A percentile compares a stretch with the other conserved stretches of the same genome.
These are phyloP conservation scores for Lycocerus yunnanus DNA, from an alignment of 2,888 invertebrate genomes.

Conservation along the genomic window DNA sequence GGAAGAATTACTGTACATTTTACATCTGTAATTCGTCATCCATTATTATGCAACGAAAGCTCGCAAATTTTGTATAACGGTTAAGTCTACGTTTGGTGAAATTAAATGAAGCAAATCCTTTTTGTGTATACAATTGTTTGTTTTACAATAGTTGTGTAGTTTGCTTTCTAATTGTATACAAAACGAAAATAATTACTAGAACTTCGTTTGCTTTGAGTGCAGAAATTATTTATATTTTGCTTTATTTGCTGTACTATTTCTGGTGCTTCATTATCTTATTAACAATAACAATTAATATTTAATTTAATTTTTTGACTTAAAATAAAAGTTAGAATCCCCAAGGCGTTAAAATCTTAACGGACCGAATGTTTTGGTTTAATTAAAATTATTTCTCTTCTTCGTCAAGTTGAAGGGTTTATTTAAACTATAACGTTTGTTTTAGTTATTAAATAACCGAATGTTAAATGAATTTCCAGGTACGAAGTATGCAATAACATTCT, in stretches of 20 bases:
- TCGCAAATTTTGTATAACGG: not conserved
- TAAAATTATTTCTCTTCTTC: constrained; percentile 5
- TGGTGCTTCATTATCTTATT: not conserved
- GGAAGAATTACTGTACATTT: not conserved
- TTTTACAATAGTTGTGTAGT: constrained; percentile 29
- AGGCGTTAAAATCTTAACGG: constrained; percentile 29
- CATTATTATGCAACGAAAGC: not conserved
- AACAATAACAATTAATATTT: not conserved
- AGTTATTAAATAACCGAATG: not conserved
- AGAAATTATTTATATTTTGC: not conserved
- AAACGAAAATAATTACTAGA: constrained; percentile 42
- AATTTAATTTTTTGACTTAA: not conserved
- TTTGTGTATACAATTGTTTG: constrained; percentile 22
- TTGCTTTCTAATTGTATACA: constrained; percentile 40
- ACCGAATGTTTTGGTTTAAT: constrained; percentile 12
- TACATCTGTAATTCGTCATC: not conserved
- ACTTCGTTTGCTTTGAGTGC: constrained; percentile 32
- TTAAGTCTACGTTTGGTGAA: constrained; percentile 4
- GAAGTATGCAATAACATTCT: not conserved
- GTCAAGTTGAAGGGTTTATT: not conserved
- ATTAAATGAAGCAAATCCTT: constrained; percentile 30
- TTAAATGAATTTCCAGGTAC: not conserved
- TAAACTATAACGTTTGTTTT: not conserved
- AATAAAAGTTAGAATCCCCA: constrained; percentile 32
- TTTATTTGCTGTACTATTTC: not conserved